These are phyloP conservation scores for Dromaius novaehollandiae DNA, from an alignment of 2,113 vertebrate genomes.

Conservation along the genomic window DNA sequence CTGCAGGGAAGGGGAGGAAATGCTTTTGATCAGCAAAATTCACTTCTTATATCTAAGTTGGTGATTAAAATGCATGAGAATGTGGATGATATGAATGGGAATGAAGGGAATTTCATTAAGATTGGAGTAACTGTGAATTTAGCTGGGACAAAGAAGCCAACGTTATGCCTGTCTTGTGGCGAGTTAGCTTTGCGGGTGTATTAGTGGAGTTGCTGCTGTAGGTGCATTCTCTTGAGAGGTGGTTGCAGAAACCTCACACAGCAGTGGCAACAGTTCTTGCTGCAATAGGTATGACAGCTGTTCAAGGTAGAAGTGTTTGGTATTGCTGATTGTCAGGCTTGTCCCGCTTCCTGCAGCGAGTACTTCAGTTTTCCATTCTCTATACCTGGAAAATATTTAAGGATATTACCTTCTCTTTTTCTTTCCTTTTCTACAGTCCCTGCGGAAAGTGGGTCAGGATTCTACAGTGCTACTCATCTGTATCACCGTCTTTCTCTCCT, in stretches of 20 bases:
- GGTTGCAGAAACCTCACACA: background rate
- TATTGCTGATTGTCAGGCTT: background rate
- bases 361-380: background rate
- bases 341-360: background rate
- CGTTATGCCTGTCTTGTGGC: too few species aligned
- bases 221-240: background rate
- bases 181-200: background rate
- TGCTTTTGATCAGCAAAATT: background rate
- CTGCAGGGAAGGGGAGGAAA: background rate
- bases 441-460: slow-evolving; percentile 92
- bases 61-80: background rate
- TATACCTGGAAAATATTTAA: background rate
- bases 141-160: background rate
- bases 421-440: slow-evolving; percentile 74
- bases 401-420: background rate
- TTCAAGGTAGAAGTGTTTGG: background rate
- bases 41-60: background rate
- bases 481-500: slow-evolving; percentile 93
- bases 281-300: background rate
- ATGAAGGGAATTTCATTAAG: background rate
- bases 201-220: background rate
- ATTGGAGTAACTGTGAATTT: background rate
- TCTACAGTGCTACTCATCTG: slow-evolving; percentile 94
- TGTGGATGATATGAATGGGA: background rate
- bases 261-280: too few species aligned